Evolutionary conservation across 37 sponge, comb jelly and placozoan species (phyloP), one percentile per base, ranked within the genome.

Genomic region (Hexactinellida sp.): DNA sequence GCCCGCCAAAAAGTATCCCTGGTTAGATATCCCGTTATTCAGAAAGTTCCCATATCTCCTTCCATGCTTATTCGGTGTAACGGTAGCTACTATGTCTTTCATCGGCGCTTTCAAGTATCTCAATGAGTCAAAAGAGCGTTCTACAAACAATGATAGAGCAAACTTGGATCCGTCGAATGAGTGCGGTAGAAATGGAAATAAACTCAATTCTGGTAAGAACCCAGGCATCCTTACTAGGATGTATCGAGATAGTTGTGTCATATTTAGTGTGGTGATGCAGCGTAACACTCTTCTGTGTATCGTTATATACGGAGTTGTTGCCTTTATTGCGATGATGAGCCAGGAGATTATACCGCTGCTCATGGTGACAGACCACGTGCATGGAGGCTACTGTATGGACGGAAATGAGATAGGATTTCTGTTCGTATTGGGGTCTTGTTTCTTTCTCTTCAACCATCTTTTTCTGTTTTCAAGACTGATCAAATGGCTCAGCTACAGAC

Each of bases 1-100:
- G 37, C 95, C 95, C 5, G 95, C 95, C 0, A 84, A 82, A 82
- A 92, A 94, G 83, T 94, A 92, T 38, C 19, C 71, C 0, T 34
- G 84, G 0, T 88, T 95, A 13, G 51, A 91, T 38, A 37, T 85
- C 0, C 47, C 82, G 0, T 91, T 95, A 76, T 95, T 95, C 87
- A 93, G 95, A 82, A 34, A 84, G 83, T 91, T 91, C 54, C 95
- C 94, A 0, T 95, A 93, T 82, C 52, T 85, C 47, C 87, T 95
- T 36, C 95, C 95, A 0, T 89, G 91, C 84, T 28, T 93, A n/a
- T 89, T 95, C 1, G 89, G 90, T 19, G 87, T 88, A 36, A 55
- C 36, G 16, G 35, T 94, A 0, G 41, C 85, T n/a, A 32, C 88
- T 38, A 16, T 84, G 38, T 87, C 87, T 52, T 38, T 92, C 0